Conservation (phyloP, 2,888 invertebrate genomes). For the Merodon equestris region DNA sequence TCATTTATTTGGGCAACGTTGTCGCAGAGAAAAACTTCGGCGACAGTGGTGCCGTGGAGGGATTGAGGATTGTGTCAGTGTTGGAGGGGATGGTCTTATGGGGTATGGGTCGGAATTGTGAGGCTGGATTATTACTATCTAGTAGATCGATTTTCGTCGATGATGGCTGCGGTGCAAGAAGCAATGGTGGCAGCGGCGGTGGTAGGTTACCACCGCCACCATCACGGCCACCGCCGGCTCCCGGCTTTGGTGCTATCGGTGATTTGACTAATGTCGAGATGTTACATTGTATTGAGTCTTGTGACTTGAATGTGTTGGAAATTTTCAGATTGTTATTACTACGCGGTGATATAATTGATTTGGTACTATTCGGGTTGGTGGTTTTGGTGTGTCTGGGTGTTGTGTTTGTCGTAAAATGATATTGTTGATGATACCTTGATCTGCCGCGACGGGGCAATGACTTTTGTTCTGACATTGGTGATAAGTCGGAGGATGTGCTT, state of each 20-base stretch:
- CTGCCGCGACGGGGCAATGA: constrained; percentile 86
- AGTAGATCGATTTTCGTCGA: constrained; percentile 67
- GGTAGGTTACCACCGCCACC: constrained; percentile 56
- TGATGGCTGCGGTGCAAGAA: constrained; percentile 71
- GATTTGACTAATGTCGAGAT: constrained; percentile 78
- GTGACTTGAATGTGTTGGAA: constrained; percentile 78
- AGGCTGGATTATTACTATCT: constrained; percentile 75
- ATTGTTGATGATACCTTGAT: constrained; percentile 83
- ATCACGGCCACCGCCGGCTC: constrained; percentile 35
- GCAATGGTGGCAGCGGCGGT: constrained; percentile 62
- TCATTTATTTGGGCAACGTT: constrained; percentile 77
- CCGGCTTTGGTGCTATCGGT: constrained; percentile 76
- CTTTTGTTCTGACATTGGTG: constrained; percentile 88
- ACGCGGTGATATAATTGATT: constrained; percentile 78
- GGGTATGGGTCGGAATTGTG: constrained; percentile 79
- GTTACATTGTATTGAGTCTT: constrained; percentile 78
- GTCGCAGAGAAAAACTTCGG: constrained; percentile 78
- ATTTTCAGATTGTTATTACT: constrained; percentile 78
- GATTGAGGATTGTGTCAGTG: constrained; percentile 73
- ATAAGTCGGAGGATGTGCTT: constrained; percentile 88
- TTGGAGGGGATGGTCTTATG: constrained; percentile 77
- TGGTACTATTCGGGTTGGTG: constrained; percentile 79
- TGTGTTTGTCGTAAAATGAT: constrained; percentile 80
- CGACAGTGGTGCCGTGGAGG: constrained; percentile 77
- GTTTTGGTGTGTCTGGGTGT: constrained; percentile 79